These are phyloP conservation scores for Lagodon rhomboides DNA, from an alignment of 2,797 vertebrate species.

Conservation along the genomic window DNA sequence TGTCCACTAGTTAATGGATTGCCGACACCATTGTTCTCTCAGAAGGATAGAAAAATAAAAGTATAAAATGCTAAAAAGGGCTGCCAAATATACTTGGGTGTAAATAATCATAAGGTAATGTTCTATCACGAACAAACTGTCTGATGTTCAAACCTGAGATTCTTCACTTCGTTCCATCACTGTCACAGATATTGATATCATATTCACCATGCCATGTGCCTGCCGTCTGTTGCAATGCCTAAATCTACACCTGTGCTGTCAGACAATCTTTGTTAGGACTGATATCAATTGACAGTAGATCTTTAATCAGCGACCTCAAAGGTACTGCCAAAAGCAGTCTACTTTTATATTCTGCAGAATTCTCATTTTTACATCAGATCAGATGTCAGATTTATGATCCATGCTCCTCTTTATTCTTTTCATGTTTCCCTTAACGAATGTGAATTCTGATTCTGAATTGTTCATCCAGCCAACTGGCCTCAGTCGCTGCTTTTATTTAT, in stretches of 20 bases:
- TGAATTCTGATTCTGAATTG: slow-evolving; percentile 4
- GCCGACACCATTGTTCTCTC: too few relatives aligned
- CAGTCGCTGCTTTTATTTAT: slow-evolving; percentile 4
- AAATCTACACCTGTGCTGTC: not conserved
- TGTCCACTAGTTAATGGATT: too few relatives aligned
- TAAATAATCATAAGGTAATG: too few relatives aligned
- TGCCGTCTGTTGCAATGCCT: not conserved
- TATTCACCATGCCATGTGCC: not conserved
- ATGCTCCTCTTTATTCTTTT: not conserved
- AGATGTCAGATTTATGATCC: not conserved
- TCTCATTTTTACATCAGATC: not conserved
- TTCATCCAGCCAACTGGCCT: not conserved
- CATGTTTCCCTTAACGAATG: not conserved
- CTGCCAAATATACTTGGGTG: too few relatives aligned
- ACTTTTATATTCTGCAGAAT: not conserved
- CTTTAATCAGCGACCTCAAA: not conserved
- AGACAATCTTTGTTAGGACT: not conserved
- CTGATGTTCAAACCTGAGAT: too few relatives aligned
- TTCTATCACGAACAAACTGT: too few relatives aligned
- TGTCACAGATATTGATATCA: too few relatives aligned
- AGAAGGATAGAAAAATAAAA: too few relatives aligned
- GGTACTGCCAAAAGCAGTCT: not conserved
- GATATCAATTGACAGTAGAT: not conserved
- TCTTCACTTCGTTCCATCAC: too few relatives aligned
- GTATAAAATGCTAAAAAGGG: too few relatives aligned